These are phyloP conservation scores for Zingel zingel DNA, from an alignment of 2,113 vertebrate species.

Conservation along the genomic window DNA sequence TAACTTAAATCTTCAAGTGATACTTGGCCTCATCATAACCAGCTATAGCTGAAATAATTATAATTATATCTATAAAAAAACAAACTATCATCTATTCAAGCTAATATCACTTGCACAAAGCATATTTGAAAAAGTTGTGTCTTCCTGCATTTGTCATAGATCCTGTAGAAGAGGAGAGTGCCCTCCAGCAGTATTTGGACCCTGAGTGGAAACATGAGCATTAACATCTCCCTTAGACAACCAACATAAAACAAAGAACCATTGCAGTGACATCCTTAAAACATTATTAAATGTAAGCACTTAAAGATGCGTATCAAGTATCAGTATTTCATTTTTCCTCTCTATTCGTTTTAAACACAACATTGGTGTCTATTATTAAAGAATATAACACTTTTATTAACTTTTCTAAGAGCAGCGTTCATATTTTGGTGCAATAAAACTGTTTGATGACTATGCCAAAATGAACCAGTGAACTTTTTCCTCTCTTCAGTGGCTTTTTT, in stretches of 20 bases:
- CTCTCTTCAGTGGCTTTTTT: not conserved
- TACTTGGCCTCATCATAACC: not conserved
- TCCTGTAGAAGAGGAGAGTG: constrained; percentile 60
- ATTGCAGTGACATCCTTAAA: not conserved
- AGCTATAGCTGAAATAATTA: not conserved
- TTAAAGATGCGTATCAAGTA: not conserved
- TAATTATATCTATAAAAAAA: too few relatives aligned
- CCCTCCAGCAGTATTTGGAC: constrained; percentile 75
- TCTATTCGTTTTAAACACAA: not conserved
- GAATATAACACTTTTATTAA: not conserved
- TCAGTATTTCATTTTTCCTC: not conserved
- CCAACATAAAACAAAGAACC: not conserved
- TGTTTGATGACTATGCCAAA: not conserved
- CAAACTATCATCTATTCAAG: not conserved
- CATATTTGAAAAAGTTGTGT: constrained; percentile 7
- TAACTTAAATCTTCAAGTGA: not conserved
- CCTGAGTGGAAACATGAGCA: constrained; percentile 84
- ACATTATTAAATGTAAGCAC: not conserved
- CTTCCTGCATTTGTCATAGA: constrained; percentile 34
- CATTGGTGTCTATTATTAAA: not conserved
- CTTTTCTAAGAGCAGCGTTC: constrained; percentile 16
- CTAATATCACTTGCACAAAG: not conserved
- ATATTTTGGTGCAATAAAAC: not conserved
- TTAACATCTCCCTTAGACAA: constrained; percentile 21
- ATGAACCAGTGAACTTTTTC: not conserved